Evolutionary conservation across 2,888 invertebrate species (phyloP).

Genomic region (Xestobium rufovillosum): DNA sequence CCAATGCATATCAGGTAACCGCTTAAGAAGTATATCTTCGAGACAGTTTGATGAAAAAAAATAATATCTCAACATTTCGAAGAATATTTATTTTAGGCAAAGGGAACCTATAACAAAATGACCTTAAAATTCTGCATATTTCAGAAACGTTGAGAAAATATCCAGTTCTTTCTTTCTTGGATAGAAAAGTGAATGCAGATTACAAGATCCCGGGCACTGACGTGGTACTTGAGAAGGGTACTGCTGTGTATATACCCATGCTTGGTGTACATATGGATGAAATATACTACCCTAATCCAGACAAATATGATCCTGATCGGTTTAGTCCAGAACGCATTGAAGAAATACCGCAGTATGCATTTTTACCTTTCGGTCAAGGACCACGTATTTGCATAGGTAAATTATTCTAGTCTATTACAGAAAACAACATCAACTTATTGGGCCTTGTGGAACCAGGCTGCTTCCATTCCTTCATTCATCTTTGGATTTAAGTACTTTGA

Average conservation of each 20-base stretch:
- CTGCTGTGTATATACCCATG: constrained; percentile 31
- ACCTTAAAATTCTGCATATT: too few species aligned
- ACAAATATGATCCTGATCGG: constrained; percentile 19
- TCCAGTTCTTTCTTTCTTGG: constrained; percentile 30
- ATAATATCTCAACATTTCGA: too few species aligned
- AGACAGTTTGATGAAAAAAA: too few species aligned
- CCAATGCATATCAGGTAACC: constrained; percentile 40
- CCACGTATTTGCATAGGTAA: constrained; percentile 21
- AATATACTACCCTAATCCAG: constrained; percentile 19
- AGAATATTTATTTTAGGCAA: too few species aligned
- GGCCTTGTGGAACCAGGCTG: too few species aligned
- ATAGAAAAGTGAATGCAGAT: constrained; percentile 20
- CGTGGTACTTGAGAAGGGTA: constrained; percentile 33
- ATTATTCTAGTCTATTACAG: too few species aligned
- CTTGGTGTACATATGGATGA: constrained; percentile 20
- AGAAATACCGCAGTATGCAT: constrained; percentile 11
- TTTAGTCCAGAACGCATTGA: constrained; percentile 17
- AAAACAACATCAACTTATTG: too few species aligned
- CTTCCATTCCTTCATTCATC: too few species aligned
- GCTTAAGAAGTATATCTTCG: too few species aligned
- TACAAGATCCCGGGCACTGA: constrained; percentile 33
- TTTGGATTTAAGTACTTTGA: too few species aligned
- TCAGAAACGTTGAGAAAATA: constrained; percentile 38
- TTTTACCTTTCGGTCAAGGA: constrained; percentile 20
- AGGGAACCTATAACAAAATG: too few species aligned